These are phyloP conservation scores for Aphelocoma coerulescens DNA, from an alignment of 2,113 vertebrate species.

Conservation along the genomic window DNA sequence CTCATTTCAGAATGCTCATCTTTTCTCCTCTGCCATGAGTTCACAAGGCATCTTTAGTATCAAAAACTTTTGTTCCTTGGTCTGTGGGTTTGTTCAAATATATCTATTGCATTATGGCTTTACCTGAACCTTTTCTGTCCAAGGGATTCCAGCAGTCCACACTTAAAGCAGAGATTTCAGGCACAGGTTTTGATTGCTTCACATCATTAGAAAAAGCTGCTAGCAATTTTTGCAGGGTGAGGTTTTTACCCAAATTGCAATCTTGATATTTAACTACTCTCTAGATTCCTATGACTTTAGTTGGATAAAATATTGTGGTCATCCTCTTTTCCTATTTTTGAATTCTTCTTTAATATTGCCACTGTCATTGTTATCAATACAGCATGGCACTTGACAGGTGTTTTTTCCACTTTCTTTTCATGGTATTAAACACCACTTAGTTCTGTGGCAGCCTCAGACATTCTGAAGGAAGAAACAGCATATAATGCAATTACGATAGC, in stretches of 20 bases:
- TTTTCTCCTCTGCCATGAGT: neutral
- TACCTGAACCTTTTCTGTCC: neutral
- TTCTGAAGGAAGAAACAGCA: neutral
- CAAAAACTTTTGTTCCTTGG: neutral
- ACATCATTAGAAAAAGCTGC: neutral
- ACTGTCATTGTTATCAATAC: neutral
- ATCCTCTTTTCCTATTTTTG: neutral
- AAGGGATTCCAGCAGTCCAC: neutral
- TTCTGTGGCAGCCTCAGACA: neutral
- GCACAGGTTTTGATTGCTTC: neutral
- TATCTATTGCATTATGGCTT: rapidly evolving
- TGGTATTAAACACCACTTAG: neutral
- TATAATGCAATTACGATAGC: neutral
- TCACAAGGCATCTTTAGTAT: neutral
- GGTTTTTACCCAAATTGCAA: neutral
- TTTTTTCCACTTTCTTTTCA: neutral
- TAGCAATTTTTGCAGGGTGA: neutral
- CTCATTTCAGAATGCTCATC: neutral
- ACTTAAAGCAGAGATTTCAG: neutral
- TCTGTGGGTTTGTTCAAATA: neutral
- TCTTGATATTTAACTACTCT: neutral
- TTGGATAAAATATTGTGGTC: neutral
- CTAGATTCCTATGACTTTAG: neutral
- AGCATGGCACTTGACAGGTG: neutral
- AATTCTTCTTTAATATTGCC: neutral